Conservation (phyloP, 2,113 vertebrate genomes). For the Vireo altiloquus region DNA sequence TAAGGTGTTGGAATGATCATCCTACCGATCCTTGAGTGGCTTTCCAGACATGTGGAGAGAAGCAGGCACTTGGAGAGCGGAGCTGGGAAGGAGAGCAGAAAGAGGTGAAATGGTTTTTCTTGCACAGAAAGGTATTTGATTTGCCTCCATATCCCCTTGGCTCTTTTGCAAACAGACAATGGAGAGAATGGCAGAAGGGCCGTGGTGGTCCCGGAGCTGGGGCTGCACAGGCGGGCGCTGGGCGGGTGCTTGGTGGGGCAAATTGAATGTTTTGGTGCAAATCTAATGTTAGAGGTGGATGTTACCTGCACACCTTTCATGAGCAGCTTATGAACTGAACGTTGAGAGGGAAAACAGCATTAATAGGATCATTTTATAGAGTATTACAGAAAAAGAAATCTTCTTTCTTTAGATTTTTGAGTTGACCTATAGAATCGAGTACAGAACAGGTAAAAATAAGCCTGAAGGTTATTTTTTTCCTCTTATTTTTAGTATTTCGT, state of each 20-base stretch:
- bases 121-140: conserved; percentile 46
- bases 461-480: neutral
- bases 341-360: neutral
- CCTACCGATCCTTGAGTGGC: neutral
- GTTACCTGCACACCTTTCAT: neutral
- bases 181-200: neutral
- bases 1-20: neutral
- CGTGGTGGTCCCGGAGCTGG: neutral
- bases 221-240: neutral
- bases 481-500: neutral
- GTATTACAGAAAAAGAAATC: neutral
- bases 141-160: conserved; percentile 28
- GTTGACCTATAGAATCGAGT: neutral
- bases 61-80: neutral
- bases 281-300: neutral
- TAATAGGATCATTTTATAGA: neutral
- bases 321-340: neutral
- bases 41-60: neutral
- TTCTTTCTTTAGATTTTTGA: neutral
- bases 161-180: neutral
- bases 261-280: neutral
- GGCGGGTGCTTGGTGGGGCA: neutral
- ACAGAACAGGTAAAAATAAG: neutral
- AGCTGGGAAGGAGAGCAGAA: conserved; percentile 17
- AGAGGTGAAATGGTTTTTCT: conserved; percentile 6